Percentiles rank a stretch among this genome's conserved stretches.
phyloP scores from a whole-genome alignment of 2,113 vertebrate genomes.

The Apeltes quadracus region DNA sequence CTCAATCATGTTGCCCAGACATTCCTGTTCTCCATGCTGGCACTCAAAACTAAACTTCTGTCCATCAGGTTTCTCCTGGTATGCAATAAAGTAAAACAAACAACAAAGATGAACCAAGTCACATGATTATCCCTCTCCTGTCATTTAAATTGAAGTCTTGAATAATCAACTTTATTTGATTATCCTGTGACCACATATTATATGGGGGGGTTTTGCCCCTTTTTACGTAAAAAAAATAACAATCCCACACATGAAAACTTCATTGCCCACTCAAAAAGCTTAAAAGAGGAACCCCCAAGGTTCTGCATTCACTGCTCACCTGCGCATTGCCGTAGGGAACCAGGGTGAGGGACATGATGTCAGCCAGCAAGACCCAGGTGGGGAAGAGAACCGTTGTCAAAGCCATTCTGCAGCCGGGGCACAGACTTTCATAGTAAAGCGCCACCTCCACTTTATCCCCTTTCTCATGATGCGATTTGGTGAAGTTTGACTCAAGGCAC shows the following conservation, averaged over 20 bases:
- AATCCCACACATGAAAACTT: not conserved
- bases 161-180: not conserved
- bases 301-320: slow-evolving; percentile 69
- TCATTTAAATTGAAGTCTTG: not conserved
- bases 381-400: slow-evolving; percentile 79
- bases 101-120: not conserved
- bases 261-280: not conserved
- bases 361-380: slow-evolving; percentile 80
- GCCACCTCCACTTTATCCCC: slow-evolving; percentile 67
- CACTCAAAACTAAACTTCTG: slow-evolving; percentile 83
- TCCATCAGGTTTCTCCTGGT: slow-evolving; percentile 81
- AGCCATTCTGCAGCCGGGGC: slow-evolving; percentile 81
- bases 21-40: slow-evolving; percentile 91
- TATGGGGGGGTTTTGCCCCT: not conserved
- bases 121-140: not conserved
- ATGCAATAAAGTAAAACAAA: not conserved
- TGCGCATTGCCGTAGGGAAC: slow-evolving; percentile 91
- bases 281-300: not conserved
- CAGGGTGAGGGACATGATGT: slow-evolving; percentile 83
- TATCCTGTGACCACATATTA: slow-evolving; percentile 1
- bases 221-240: not conserved
- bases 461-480: not conserved
- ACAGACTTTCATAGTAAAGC: slow-evolving; percentile 90
- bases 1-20: slow-evolving; percentile 93
- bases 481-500: slow-evolving; percentile 70